A percentile compares a stretch with the other conserved stretches of the same genome.
These are phyloP conservation scores for Megalurothrips usitatus DNA, from an alignment of 2,888 invertebrate genomes.

Conservation along the genomic window DNA sequence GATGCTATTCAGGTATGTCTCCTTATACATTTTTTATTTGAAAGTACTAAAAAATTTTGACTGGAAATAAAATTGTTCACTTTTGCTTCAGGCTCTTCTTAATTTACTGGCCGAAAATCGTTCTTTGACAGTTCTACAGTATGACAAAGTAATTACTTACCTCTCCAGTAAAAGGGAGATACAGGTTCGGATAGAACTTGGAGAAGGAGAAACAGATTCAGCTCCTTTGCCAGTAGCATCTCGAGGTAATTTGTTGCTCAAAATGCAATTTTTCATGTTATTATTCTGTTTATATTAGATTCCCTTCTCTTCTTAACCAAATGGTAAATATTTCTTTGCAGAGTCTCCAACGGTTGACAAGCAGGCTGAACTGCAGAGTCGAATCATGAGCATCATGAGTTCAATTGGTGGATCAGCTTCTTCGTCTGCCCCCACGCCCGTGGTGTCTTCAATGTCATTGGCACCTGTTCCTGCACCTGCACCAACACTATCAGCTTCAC, in stretches of 20 bases:
- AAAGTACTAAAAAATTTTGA: background rate
- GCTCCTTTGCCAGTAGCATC: constrained; percentile 30
- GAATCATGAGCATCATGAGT: constrained; percentile 70
- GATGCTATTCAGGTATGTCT: constrained; percentile 56
- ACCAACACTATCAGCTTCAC: constrained; percentile 48
- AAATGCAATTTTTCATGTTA: background rate
- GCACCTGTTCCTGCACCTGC: constrained; percentile 42
- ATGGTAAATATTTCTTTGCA: background rate
- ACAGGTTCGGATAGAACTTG: constrained; percentile 69
- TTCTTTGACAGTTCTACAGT: constrained; percentile 69
- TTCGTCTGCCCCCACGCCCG: constrained; percentile 39
- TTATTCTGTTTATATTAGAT: background rate
- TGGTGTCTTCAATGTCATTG: constrained; percentile 40
- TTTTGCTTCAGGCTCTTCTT: constrained; percentile 51
- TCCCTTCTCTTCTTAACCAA: background rate
- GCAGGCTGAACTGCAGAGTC: constrained; percentile 67
- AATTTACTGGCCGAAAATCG: constrained; percentile 79
- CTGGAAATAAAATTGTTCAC: background rate
- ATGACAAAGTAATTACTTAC: constrained; percentile 69
- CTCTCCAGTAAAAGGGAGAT: constrained; percentile 68
- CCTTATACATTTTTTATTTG: background rate
- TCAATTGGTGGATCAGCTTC: constrained; percentile 29
- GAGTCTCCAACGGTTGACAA: constrained; percentile 44
- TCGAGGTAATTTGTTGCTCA: constrained; percentile 20
- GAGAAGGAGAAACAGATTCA: constrained; percentile 50